Percentiles rank a stretch among this genome's conserved stretches.
Conservation (phyloP, 2,888 invertebrate species). For the Leptinotarsa haldemani region DNA sequence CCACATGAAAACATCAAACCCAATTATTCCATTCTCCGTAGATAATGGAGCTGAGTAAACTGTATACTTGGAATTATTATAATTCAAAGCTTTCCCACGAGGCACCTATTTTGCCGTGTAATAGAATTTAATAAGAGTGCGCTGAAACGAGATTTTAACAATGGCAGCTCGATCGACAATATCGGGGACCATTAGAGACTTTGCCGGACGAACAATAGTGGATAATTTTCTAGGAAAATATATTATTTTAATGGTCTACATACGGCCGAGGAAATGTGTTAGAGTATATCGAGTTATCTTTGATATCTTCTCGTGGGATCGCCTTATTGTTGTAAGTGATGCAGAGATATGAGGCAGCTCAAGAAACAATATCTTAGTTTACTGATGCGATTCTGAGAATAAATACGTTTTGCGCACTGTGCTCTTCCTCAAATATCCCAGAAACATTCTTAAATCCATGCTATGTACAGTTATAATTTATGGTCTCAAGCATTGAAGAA, state of each 20-base stretch:
- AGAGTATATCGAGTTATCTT: conserved; percentile 7
- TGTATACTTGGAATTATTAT: conserved; percentile 25
- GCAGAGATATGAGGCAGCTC: too few species aligned
- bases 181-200: conserved; percentile 12
- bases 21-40: conserved; percentile 7
- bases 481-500: too few species aligned
- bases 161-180: conserved; percentile 23
- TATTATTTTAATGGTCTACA: conserved; percentile 18
- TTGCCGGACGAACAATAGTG: conserved; percentile 16
- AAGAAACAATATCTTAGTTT: too few species aligned
- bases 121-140: conserved; percentile 32
- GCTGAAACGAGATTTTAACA: conserved; percentile 33
- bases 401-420: too few species aligned
- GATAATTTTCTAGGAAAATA: conserved; percentile 3
- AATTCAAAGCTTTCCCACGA: conserved; percentile 32
- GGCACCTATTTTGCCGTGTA: conserved; percentile 31
- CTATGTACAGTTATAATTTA: too few species aligned
- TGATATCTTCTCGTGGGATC: neutral
- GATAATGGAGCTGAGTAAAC: conserved; percentile 21
- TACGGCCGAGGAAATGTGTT: neutral
- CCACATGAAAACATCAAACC: conserved; percentile 9
- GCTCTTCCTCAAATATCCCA: too few species aligned
- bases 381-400: too few species aligned
- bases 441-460: too few species aligned
- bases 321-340: too few species aligned